Conservation (phyloP, 2,113 vertebrate genomes). For the Potamarius usumacintae region DNA sequence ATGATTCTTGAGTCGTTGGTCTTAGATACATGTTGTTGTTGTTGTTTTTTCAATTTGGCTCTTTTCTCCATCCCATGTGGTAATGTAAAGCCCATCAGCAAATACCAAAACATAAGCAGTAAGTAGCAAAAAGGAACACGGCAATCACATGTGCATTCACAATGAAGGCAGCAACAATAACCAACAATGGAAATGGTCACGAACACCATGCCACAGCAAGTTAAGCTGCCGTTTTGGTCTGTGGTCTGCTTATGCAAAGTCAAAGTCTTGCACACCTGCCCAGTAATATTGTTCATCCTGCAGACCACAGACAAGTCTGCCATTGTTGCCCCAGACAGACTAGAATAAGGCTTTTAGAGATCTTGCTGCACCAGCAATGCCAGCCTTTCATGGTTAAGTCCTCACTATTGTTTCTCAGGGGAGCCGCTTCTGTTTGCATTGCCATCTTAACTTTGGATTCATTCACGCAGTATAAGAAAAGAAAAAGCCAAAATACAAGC, state of each 20-base stretch:
- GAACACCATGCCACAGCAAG: conserved; percentile 44
- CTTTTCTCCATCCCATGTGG: conserved; percentile 55
- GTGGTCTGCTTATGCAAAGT: conserved; percentile 75
- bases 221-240: conserved; percentile 55
- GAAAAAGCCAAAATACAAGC: conserved; percentile 11
- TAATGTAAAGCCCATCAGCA: conserved; percentile 66
- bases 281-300: conserved; percentile 62
- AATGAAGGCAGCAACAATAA: conserved; percentile 65
- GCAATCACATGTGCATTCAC: conserved; percentile 58
- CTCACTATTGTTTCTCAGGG: conserved; percentile 50
- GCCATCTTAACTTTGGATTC: conserved; percentile 19
- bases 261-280: conserved; percentile 72
- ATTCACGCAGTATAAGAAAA: conserved; percentile 29
- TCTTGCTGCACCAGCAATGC: conserved; percentile 64
- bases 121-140: conserved; percentile 55
- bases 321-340: conserved; percentile 66
- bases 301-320: conserved; percentile 67
- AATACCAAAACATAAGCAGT: conserved; percentile 63
- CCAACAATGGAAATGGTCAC: conserved; percentile 46
- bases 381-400: conserved; percentile 59
- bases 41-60: conserved; percentile 25
- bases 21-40: conserved; percentile 48
- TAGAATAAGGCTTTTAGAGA: conserved; percentile 50
- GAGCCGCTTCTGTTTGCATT: conserved; percentile 47
- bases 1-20: conserved; percentile 57